Percentiles rank a stretch among this genome's conserved stretches.
phyloP scores from a whole-genome alignment of 2,113 vertebrate species.

The Lates calcarifer region DNA sequence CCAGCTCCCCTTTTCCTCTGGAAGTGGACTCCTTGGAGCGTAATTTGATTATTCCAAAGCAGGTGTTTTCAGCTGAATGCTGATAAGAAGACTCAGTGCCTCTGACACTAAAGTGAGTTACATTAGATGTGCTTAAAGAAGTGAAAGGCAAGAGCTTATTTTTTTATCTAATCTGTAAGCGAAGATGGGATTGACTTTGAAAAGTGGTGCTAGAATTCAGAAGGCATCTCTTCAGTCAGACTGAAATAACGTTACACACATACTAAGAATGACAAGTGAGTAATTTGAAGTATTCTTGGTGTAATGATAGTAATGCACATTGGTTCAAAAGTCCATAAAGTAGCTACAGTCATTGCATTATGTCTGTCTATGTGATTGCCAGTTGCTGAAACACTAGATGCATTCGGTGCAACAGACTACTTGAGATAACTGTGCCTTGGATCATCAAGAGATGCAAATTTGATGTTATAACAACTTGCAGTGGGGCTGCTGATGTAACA shows the following conservation, averaged over 20 bases:
- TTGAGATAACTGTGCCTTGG: not conserved
- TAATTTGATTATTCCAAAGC: constrained; percentile 82
- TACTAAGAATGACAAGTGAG: constrained; percentile 6
- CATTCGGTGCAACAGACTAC: not conserved
- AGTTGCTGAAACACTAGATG: constrained; percentile 1
- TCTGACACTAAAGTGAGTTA: constrained; percentile 58
- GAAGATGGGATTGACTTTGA: constrained; percentile 60
- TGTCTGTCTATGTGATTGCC: constrained; percentile 17
- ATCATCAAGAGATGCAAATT: constrained; percentile 39
- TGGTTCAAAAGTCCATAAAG: constrained; percentile 17
- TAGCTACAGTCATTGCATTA: not conserved
- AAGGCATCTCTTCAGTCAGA: constrained; percentile 1
- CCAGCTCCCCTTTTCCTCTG: constrained; percentile 51
- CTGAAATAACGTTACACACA: constrained; percentile 7
- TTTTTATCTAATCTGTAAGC: constrained; percentile 58
- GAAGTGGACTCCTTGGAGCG: constrained; percentile 63
- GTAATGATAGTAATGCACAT: constrained; percentile 9
- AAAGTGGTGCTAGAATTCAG: constrained; percentile 47
- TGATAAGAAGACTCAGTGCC: constrained; percentile 72
- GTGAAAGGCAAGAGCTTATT: constrained; percentile 31
- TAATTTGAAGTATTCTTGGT: constrained; percentile 25
- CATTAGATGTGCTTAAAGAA: constrained; percentile 58
- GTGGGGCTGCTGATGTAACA: constrained; percentile 10
- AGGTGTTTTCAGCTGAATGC: constrained; percentile 80
- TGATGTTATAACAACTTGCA: constrained; percentile 40